Evolutionary conservation across 1,140 invertebrate genomes (phyloP), one percentile per base, ranked within the genome.

Genomic region (Papilio machaon): DNA sequence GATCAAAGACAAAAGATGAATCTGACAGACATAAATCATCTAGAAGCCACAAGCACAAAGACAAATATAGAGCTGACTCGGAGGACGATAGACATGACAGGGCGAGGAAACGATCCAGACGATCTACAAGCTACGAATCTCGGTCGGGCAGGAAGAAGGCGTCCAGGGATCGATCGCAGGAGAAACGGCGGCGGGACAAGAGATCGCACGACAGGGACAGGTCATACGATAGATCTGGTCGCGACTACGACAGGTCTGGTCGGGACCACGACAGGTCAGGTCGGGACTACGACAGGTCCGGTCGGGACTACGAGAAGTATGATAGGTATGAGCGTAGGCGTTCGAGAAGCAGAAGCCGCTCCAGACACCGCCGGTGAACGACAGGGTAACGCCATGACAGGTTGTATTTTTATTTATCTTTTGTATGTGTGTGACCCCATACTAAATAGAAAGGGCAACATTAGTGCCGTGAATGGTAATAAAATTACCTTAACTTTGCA

Each of bases 331-430:
- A 78, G 76, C 76, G 76, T 60, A 60, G 91, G 70, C 87, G 90
- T 7, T 90, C 89, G 35, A 88, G 91, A 85, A 92, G 91, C 79
- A 85, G 85, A 84, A 92, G 89, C 88, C 84, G 86, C 82, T 83
- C 86, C 85, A 85, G 92, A 77, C 88, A 91, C 60, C 91, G 91
- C 80, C 89, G 92, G 82, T 93, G 89, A 92, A 90, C 90, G 82
- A 70, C 89, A 91, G 91, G 92, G 92, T 92, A 89, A 89, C 80
- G 79, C 74, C 75, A 43, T 80, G 85, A 84, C 87, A 94, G 93
- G 91, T 94, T 92, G 93, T 94, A 94, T 88, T 90, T 89, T 90
- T 87, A 81, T 73, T 87, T 88, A 82, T 81, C 83, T 82, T 84
- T 83, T 81, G 38, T 80, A 43, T 64, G 76, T 78, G 76, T 46